These are phyloP conservation scores for Enteromius paludinosus DNA, from an alignment of 2,797 vertebrate genomes.

Conservation along the genomic window DNA sequence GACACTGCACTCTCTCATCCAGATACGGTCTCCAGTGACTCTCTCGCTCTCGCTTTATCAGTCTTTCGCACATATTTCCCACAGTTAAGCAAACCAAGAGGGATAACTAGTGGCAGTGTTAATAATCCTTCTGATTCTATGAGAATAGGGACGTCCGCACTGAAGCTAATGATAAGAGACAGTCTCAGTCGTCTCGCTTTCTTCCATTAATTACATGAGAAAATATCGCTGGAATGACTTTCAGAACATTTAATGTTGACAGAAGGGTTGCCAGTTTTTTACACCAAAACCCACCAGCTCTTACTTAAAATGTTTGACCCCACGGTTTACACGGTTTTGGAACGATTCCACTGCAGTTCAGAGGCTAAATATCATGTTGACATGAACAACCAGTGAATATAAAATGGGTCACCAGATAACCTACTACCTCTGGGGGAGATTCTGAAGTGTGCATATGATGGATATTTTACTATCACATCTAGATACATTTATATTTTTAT, in stretches of 20 bases:
- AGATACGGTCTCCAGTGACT: background rate
- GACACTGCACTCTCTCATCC: background rate
- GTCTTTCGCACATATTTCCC: background rate
- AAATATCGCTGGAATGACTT: background rate
- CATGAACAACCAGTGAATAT: background rate
- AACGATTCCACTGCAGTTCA: too few relatives aligned
- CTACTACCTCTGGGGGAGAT: background rate
- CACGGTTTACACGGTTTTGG: too few relatives aligned
- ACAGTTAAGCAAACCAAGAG: background rate
- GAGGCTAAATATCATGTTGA: too few relatives aligned
- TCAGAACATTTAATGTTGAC: background rate
- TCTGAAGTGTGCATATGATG: background rate
- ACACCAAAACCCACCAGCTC: too few relatives aligned
- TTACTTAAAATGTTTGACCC: too few relatives aligned
- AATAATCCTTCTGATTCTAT: background rate
- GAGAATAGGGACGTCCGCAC: background rate
- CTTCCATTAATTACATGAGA: background rate
- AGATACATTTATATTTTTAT: too few relatives aligned
- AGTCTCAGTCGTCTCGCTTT: background rate
- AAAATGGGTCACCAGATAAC: background rate
- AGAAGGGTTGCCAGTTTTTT: too few relatives aligned
- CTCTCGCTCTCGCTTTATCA: background rate
- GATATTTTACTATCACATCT: background rate
- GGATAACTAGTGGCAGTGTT: background rate
- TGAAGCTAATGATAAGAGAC: background rate